Base-by-base conservation (phyloP, 2,113 vertebrate genomes). In the Cynopterus brachyotis region DNA sequence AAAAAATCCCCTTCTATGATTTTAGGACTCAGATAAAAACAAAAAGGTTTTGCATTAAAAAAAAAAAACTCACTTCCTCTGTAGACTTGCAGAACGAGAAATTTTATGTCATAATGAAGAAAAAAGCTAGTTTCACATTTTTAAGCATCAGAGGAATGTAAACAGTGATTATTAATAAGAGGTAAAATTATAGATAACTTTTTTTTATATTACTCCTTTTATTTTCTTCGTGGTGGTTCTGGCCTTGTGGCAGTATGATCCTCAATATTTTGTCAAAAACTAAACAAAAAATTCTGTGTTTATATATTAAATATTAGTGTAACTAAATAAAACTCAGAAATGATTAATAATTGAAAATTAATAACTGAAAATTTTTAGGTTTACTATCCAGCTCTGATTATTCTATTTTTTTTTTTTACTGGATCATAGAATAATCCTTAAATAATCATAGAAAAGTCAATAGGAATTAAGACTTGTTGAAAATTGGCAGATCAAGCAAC, bases 41-140 rank as follows among this genome's bases (percentile, higher is more conserved):
- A 94, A 35, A 89, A 84, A 94, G 45, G 17, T 32, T 83, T 94
- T 59, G 42, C n/a, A n/a, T n/a, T n/a, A n/a, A n/a, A n/a, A n/a
- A n/a, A n/a, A n/a, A n/a, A 81, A 88, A 35, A 10, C 5, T 86
- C 15, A 59, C 8, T 80, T 19, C 15, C 37, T 92, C 57, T 62
- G 32, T 84, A 3, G 6, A 57, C 9, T 76, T 89, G 53, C 19
- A 50, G 42, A 80, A 50, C 75, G 19, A 67, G 64, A 92, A 90
- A 81, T 78, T 75, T 15, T 24, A 95, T 35, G 62, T 94, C 26
- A 60, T 67, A 79, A 37, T 83, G 40, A 90, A 72, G 72, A 81
- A 96, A 73, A 55, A 85, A 64, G 32, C 9, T n/a, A 89, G 10
- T 13, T 86, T 69, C 9, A 53, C 0, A 37, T 59, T 80, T 32